phyloP scores from a whole-genome alignment of 2,113 vertebrate species.

The Rostratula benghalensis region DNA sequence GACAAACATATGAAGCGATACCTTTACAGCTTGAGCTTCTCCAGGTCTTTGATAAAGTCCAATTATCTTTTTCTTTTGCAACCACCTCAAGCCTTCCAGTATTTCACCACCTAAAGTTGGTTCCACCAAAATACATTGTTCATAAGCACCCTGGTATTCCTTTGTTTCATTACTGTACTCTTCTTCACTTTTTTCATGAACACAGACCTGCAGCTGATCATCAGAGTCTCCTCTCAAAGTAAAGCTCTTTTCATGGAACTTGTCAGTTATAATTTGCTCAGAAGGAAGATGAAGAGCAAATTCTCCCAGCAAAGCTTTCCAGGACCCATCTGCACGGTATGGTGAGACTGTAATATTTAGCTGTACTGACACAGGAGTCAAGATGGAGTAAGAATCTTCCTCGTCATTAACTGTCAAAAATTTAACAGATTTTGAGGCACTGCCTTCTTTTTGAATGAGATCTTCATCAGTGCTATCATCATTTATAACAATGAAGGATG shows the following conservation, averaged over 20 bases:
- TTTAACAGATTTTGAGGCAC: not conserved
- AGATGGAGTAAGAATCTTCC: slow-evolving; percentile 63
- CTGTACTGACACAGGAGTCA: slow-evolving; percentile 63
- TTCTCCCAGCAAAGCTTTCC: slow-evolving; percentile 89
- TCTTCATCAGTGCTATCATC: slow-evolving; percentile 59
- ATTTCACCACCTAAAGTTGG: slow-evolving; percentile 77
- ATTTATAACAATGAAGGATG: slow-evolving; percentile 12
- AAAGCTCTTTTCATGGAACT: slow-evolving; percentile 74
- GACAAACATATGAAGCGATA: slow-evolving; percentile 41
- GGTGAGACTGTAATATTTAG: slow-evolving; percentile 77
- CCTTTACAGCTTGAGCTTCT: slow-evolving; percentile 79
- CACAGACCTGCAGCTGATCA: slow-evolving; percentile 77
- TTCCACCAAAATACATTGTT: slow-evolving; percentile 68
- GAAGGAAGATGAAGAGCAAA: slow-evolving; percentile 76
- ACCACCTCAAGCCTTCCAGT: slow-evolving; percentile 91
- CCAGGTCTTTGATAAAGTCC: slow-evolving; percentile 84
- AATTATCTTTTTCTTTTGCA: slow-evolving; percentile 90
- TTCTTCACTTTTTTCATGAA: slow-evolving; percentile 66
- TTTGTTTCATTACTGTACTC: slow-evolving; percentile 49
- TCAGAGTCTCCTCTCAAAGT: slow-evolving; percentile 72
- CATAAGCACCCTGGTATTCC: slow-evolving; percentile 14
- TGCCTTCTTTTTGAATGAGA: not conserved
- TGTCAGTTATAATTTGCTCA: slow-evolving; percentile 51
- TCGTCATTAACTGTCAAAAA: slow-evolving; percentile 30
- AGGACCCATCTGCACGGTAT: slow-evolving; percentile 61